Evolutionary conservation across 2,888 invertebrate species (phyloP).

Genomic region (Synanthedon andrenaeformis): DNA sequence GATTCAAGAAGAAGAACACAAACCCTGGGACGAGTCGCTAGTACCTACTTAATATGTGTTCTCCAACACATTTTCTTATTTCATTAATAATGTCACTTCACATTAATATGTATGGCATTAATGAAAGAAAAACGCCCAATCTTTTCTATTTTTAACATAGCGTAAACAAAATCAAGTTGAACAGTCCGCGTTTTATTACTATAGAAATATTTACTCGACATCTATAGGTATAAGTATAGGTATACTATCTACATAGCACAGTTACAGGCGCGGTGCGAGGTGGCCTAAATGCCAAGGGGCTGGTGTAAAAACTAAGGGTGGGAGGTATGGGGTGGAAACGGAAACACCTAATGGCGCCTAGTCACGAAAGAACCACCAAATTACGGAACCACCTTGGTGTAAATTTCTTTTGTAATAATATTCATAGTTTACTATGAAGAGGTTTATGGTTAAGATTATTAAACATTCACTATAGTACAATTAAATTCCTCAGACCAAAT

Average conservation of each 20-base stretch:
- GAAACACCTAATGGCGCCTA: conserved; percentile 52
- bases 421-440: neutral
- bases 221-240: neutral
- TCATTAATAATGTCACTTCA: too few relatives aligned
- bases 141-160: neutral
- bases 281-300: conserved; percentile 35
- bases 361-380: conserved; percentile 53
- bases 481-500: too few relatives aligned
- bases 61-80: too few relatives aligned
- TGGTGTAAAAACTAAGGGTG: conserved; percentile 8
- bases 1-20: too few relatives aligned
- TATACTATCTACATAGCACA: neutral
- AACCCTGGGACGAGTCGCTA: too few relatives aligned
- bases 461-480: too few relatives aligned
- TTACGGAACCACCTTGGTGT: conserved; percentile 17
- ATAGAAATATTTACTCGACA: neutral
- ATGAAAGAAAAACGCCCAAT: too few relatives aligned
- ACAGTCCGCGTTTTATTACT: neutral
- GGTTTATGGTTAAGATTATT: too few relatives aligned
- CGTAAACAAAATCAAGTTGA: neutral
- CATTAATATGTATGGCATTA: too few relatives aligned
- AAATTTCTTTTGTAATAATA: neutral
- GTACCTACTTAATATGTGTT: too few relatives aligned
- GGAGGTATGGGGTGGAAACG: conserved; percentile 16
- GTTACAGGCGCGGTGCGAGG: conserved; percentile 17